These are phyloP conservation scores for Leucophenga maculata DNA, from an alignment of 2,888 invertebrate genomes.

Conservation along the genomic window DNA sequence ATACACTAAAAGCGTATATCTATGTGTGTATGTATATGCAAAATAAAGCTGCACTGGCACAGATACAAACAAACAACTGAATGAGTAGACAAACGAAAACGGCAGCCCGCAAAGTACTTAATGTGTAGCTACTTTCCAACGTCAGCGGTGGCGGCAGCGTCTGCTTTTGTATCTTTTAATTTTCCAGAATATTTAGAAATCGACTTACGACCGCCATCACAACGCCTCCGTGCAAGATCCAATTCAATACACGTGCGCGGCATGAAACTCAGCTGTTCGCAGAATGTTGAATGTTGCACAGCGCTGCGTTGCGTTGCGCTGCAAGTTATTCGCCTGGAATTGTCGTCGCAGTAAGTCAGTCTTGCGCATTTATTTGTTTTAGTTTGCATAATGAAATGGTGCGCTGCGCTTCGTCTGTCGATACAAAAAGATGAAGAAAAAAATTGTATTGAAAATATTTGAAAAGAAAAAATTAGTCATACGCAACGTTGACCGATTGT, in stretches of 20 bases:
- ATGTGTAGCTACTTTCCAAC: neutral
- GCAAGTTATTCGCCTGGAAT: slow-evolving; percentile 45
- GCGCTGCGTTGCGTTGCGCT: slow-evolving; percentile 16
- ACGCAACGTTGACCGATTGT: slow-evolving; percentile 43
- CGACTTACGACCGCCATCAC: slow-evolving; percentile 4
- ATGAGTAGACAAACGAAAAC: neutral
- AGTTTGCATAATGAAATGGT: slow-evolving; percentile 20
- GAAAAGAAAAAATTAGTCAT: slow-evolving; percentile 44
- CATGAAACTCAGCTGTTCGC: neutral
- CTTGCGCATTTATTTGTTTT: slow-evolving; percentile 45
- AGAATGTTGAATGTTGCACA: slow-evolving; percentile 35
- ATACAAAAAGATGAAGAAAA: neutral
- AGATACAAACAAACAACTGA: neutral
- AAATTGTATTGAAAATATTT: slow-evolving; percentile 31
- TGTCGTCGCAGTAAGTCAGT: slow-evolving; percentile 58
- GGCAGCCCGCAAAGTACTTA: slow-evolving; percentile 2
- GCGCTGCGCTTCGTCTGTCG: too few species aligned
- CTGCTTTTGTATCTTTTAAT: slow-evolving; percentile 65
- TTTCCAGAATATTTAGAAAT: slow-evolving; percentile 55
- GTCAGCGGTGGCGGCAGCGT: neutral
- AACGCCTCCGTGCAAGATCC: neutral
- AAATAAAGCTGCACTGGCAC: slow-evolving; percentile 30
- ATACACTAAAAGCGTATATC: neutral
- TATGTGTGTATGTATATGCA: neutral
- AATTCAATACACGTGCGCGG: slow-evolving; percentile 13